Conservation (phyloP, 2,888 invertebrate species). For the Piscicola geometra region DNA sequence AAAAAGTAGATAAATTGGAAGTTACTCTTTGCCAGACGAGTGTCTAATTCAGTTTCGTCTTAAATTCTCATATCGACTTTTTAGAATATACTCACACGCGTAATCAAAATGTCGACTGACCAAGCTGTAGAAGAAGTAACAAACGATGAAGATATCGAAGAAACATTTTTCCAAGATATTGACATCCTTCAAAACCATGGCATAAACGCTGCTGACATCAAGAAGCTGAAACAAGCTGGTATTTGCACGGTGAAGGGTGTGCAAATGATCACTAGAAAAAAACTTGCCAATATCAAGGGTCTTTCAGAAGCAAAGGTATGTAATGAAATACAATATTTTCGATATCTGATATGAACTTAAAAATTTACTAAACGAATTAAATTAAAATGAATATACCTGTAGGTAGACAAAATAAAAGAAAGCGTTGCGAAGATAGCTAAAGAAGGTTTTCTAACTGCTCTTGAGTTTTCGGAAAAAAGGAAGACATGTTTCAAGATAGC, state of each 20-base stretch:
- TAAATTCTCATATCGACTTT: too few relatives aligned
- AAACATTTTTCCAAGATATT: slow-evolving; percentile 71
- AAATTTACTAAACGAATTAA: too few relatives aligned
- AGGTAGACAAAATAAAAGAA: slow-evolving; percentile 69
- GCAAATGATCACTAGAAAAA: slow-evolving; percentile 73
- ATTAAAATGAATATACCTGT: too few relatives aligned
- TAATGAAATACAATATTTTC: too few relatives aligned
- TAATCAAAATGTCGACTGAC: slow-evolving; percentile 45
- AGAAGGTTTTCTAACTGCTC: slow-evolving; percentile 69
- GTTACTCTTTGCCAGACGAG: too few relatives aligned
- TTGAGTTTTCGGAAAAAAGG: slow-evolving; percentile 69
- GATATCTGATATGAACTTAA: too few relatives aligned
- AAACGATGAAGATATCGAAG: slow-evolving; percentile 58
- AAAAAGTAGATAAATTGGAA: too few relatives aligned
- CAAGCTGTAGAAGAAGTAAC: slow-evolving; percentile 53
- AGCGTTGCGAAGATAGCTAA: slow-evolving; percentile 64
- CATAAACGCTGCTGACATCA: slow-evolving; percentile 70
- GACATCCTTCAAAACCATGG: slow-evolving; percentile 64
- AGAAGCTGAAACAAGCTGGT: slow-evolving; percentile 70
- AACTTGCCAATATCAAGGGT: slow-evolving; percentile 69
- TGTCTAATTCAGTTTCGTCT: too few relatives aligned
- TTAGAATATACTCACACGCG: too few relatives aligned
- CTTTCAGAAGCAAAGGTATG: slow-evolving; percentile 70
- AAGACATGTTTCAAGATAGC: slow-evolving; percentile 68
- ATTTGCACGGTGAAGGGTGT: slow-evolving; percentile 77